Evolutionary conservation across 2,797 vertebrate species (phyloP), one percentile per base, ranked within the genome.

Genomic region (Premnoplex brunnescens): DNA sequence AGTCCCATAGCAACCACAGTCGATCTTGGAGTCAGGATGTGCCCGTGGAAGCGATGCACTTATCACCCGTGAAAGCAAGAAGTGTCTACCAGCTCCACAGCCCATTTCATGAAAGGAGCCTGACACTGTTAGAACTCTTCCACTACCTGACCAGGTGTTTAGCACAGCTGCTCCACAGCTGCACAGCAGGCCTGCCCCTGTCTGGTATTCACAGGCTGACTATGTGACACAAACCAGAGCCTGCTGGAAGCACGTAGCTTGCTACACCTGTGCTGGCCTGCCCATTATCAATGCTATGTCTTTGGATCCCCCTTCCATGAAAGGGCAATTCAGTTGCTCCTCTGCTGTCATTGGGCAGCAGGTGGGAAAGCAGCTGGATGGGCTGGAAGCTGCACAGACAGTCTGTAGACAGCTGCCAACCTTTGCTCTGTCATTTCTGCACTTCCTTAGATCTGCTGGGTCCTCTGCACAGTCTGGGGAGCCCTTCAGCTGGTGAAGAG

Each of bases 251-350:
- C 37, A 67, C 28, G 17, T 0, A 10, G 32, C 73, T 60, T 34
- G 5, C 36, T 44, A 4, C 28, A 41, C 34, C 58, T 23, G 8
- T 1, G 3, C 27, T 58, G 19, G 10, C 55, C 43, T 20, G 34
- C 4, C 49, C 27, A 14, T 5, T 14, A 55, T 14, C 66, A 34
- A 1, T 1, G 7, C 22, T 2, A 4, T 0, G 0, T 3, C 32
- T 37, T 77, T n/a, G 26, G 41, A 41, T 68, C 16, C 7, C 30
- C n/a, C 3, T 19, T 52, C 18, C 60, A n/a, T 30, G 44, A 24
- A 77, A 67, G 12, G 18, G 37, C 12, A 72, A n/a, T 22, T n/a
- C 60, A 37, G 18, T 28, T 63, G 43, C 52, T 78, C 15, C 51
- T 63, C 56, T 73, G 74, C 46, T 55, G 74, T 66, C 52, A 9